These are phyloP conservation scores for Chydorus sphaericus DNA, from an alignment of 2,888 invertebrate species.

Conservation along the genomic window DNA sequence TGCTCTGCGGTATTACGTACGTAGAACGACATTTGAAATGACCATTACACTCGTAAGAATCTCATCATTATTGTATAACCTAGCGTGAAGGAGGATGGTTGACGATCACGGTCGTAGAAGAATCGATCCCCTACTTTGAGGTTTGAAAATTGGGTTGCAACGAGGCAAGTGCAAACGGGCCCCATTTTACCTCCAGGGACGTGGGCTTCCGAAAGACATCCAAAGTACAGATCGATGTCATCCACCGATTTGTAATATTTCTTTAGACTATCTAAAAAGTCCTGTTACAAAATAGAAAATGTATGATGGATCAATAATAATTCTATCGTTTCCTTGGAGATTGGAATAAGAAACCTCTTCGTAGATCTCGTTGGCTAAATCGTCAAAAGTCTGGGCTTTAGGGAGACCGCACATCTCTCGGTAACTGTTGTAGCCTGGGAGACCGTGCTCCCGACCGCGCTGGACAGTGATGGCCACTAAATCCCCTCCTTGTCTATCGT, in stretches of 20 bases:
- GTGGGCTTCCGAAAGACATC: not conserved
- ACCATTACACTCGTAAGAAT: not conserved
- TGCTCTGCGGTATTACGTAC: not conserved
- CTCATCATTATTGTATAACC: not conserved
- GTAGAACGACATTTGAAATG: not conserved
- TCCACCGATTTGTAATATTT: not conserved
- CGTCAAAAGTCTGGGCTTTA: not conserved
- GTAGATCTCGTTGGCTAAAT: not conserved
- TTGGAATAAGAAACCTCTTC: not conserved
- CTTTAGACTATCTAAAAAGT: not conserved
- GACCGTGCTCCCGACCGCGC: slow-evolving; percentile 8
- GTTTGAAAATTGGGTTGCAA: not conserved
- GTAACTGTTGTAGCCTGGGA: slow-evolving; percentile 4
- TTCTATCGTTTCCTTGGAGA: too few relatives aligned
- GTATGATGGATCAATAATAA: too few relatives aligned
- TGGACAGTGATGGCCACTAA: slow-evolving; percentile 4
- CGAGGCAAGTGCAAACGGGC: not conserved
- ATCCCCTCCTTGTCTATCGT: not conserved
- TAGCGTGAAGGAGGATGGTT: not conserved
- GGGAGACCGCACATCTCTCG: slow-evolving; percentile 9
- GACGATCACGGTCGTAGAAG: not conserved
- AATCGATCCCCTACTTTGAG: not conserved
- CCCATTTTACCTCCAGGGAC: not conserved
- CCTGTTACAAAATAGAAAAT: not conserved
- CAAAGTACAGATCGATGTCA: not conserved